Evolutionary conservation across 2,113 vertebrate genomes (phyloP), one percentile per base, ranked within the genome.

Genomic region (Tyrannus savana): DNA sequence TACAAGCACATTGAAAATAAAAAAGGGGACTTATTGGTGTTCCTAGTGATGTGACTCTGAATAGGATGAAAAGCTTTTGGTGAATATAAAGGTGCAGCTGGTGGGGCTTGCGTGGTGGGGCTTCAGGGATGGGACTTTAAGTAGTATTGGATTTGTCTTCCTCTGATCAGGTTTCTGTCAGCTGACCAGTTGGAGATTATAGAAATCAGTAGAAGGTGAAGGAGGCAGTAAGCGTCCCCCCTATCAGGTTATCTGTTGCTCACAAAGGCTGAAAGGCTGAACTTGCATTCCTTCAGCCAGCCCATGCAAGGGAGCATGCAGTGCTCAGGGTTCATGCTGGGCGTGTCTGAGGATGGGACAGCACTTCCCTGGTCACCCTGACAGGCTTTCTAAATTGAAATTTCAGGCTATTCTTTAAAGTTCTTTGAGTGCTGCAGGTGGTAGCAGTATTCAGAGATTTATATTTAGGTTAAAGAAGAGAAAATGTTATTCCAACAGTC

Each of bases 291-390:
- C 58, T 84, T 19, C 30, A 91, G n/a, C 24, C 52, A 82, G 49
- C 58, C n/a, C 12, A 2, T 0, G 0, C 0, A 0, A 63, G 6
- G 12, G 27, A 64, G 12, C 0, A 0, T 68, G 30, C 73, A 0
- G 0, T 30, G 41, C 47, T 58, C 4, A 4, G 55, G 41, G 18
- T 4, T 31, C 2, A 0, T 4, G 11, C 9, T 0, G 10, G 14
- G 17, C 39, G 3, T 1, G 0, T 39, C 49, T 19, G 25, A 56
- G 19, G 33, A 49, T 33, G 37, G 37, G 39, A 22, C 14, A 50
- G 22, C 3, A 1, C 27, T 73, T 35, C 42, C 41, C 33, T 60
- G 8, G 17, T 67, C 59, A 52, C 17, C 25, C n/a, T 47, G 35
- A 6, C 1, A 2, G 19, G 11, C 46, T 86, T 60, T 71, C 46